Evolutionary conservation across 1,140 invertebrate genomes (phyloP).

Genomic region (Oryzaephilus surinamensis): DNA sequence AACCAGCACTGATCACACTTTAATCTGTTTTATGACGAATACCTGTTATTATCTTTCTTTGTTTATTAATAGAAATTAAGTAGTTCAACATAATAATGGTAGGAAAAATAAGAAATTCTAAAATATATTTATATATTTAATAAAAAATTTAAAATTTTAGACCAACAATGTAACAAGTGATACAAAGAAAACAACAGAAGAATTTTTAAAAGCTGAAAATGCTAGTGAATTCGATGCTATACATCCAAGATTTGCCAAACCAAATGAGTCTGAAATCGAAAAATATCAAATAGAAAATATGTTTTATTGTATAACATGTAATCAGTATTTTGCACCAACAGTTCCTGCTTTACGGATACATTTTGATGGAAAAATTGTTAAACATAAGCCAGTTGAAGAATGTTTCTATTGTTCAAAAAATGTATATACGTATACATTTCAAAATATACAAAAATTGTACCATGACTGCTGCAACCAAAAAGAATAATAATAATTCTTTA

Average conservation of each 20-base stretch:
- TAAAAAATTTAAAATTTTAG: too few relatives aligned
- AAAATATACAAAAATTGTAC: conserved; percentile 15
- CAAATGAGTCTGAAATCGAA: conserved; percentile 14
- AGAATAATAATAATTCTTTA: too few relatives aligned
- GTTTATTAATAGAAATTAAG: too few relatives aligned
- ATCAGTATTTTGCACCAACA: conserved; percentile 22
- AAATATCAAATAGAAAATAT: conserved; percentile 21
- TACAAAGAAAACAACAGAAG: conserved; percentile 2
- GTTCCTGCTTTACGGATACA: conserved; percentile 19
- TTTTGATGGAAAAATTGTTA: conserved; percentile 20
- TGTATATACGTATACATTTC: conserved; percentile 23
- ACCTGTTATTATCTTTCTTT: too few relatives aligned
- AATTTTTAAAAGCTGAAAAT: conserved; percentile 13
- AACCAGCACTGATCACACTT: too few relatives aligned
- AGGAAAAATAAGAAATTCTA: too few relatives aligned
- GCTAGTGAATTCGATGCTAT: conserved; percentile 23
- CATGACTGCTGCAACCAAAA: conserved; percentile 26
- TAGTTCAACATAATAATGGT: too few relatives aligned
- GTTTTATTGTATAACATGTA: conserved; percentile 23
- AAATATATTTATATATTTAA: too few relatives aligned
- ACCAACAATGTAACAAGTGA: too few relatives aligned
- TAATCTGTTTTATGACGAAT: too few relatives aligned
- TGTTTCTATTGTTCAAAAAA: conserved; percentile 26
- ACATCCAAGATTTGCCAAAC: conserved; percentile 24
- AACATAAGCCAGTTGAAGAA: conserved; percentile 17